Conservation (phyloP, 1,140 invertebrate species). For the Gyrodactylus salaris region DNA sequence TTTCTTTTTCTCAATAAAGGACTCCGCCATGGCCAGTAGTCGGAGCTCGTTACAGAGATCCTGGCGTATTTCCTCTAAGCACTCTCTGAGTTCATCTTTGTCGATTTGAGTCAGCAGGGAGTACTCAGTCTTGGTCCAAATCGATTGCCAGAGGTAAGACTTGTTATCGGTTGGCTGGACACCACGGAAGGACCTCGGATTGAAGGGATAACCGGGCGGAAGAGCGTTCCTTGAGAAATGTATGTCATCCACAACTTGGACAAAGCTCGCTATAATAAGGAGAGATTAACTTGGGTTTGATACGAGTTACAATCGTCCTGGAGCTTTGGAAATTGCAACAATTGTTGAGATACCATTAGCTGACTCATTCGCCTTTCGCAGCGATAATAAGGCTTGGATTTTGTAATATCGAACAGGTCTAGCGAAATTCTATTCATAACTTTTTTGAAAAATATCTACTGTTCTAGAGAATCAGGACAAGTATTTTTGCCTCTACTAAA, state of each 20-base stretch:
- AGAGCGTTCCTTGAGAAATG: neutral
- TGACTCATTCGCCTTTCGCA: neutral
- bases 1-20: neutral
- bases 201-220: neutral
- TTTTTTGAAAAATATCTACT: too few relatives aligned
- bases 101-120: neutral
- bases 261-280: neutral
- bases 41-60: neutral
- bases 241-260: neutral
- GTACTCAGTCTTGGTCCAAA: neutral
- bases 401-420: too few relatives aligned
- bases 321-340: neutral
- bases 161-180: neutral
- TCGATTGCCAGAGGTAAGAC: neutral
- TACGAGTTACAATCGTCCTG: too few relatives aligned
- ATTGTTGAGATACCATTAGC: neutral
- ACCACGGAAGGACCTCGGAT: neutral
- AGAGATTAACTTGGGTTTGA: too few relatives aligned
- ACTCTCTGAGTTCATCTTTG: neutral
- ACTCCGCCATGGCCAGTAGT: neutral
- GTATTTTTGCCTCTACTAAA: too few relatives aligned
- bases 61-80: neutral
- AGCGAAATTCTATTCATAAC: too few relatives aligned
- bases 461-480: too few relatives aligned
- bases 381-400: too few relatives aligned